phyloP scores from a whole-genome alignment of 2,797 vertebrate species.

The Pipistrellus pipistrellus region DNA sequence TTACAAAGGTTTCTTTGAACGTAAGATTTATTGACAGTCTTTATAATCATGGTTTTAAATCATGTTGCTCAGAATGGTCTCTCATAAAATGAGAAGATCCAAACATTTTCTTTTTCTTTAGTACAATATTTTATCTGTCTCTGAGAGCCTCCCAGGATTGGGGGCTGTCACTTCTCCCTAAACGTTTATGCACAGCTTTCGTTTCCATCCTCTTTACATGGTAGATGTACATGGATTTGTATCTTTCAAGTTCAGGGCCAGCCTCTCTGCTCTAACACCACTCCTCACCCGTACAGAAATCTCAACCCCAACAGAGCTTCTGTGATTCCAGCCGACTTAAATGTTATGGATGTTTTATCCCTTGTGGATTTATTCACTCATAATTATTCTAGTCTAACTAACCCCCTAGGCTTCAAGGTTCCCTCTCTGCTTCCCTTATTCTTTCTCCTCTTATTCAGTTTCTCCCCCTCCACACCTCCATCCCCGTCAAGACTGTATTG shows the following conservation, averaged over 20 bases:
- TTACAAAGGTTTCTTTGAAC: conserved; percentile 61
- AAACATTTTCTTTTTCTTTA: conserved; percentile 59
- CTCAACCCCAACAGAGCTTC: background rate
- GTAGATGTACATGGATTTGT: background rate
- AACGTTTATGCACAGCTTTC: conserved; percentile 43
- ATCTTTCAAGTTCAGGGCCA: background rate
- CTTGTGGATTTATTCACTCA: conserved; percentile 5
- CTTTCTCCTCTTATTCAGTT: conserved; percentile 2
- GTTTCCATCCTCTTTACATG: conserved; percentile 43
- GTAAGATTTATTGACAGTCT: conserved; percentile 42
- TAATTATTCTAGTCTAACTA: conserved; percentile 47
- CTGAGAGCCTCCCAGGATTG: conserved; percentile 47
- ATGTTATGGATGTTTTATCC: background rate
- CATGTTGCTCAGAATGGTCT: background rate
- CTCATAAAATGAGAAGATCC: conserved; percentile 54
- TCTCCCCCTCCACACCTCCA: background rate
- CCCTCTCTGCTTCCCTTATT: conserved; percentile 25
- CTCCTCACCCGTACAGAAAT: background rate
- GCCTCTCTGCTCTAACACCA: background rate
- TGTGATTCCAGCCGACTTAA: background rate
- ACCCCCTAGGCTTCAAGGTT: background rate
- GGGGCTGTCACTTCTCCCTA: conserved; percentile 21
- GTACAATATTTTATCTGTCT: conserved; percentile 55
- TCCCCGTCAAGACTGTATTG: background rate
- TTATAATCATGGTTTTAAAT: conserved; percentile 63